These are phyloP conservation scores for Pinna nobilis DNA, from an alignment of 1,140 invertebrate species.

Conservation along the genomic window DNA sequence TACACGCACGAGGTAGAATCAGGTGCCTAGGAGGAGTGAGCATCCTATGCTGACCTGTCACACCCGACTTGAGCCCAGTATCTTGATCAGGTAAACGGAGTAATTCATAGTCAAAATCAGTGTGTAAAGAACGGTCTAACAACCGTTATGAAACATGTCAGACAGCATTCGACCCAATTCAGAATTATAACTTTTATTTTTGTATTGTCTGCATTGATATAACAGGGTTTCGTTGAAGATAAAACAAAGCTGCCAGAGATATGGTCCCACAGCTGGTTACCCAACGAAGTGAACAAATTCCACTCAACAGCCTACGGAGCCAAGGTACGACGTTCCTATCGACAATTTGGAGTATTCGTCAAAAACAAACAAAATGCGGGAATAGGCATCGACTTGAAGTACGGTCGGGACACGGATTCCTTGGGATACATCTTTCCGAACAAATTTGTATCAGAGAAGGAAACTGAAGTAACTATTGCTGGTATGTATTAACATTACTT, in stretches of 20 bases:
- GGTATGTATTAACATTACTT: slow-evolving; percentile 25
- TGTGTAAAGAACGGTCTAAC: too few species aligned
- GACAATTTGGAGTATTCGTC: slow-evolving; percentile 43
- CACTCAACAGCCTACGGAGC: slow-evolving; percentile 26
- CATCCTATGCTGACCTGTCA: too few species aligned
- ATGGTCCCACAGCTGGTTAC: slow-evolving; percentile 33
- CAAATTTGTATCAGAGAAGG: slow-evolving; percentile 28
- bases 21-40: too few species aligned
- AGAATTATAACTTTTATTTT: not conserved
- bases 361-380: slow-evolving; percentile 32
- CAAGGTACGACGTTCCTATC: slow-evolving; percentile 29
- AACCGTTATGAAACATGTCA: too few species aligned
- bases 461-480: slow-evolving; percentile 34
- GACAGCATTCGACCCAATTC: too few species aligned
- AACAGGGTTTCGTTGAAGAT: slow-evolving; percentile 44
- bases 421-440: slow-evolving; percentile 30
- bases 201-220: not conserved
- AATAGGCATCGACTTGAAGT: slow-evolving; percentile 31
- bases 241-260: slow-evolving; percentile 31
- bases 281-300: slow-evolving; percentile 25
- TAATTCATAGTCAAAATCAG: too few species aligned
- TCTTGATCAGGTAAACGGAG: too few species aligned
- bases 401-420: slow-evolving; percentile 10
- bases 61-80: too few species aligned
- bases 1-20: not conserved